These are phyloP conservation scores for Drosophila serrata DNA, from an alignment of 1,140 invertebrate species.

Conservation along the genomic window DNA sequence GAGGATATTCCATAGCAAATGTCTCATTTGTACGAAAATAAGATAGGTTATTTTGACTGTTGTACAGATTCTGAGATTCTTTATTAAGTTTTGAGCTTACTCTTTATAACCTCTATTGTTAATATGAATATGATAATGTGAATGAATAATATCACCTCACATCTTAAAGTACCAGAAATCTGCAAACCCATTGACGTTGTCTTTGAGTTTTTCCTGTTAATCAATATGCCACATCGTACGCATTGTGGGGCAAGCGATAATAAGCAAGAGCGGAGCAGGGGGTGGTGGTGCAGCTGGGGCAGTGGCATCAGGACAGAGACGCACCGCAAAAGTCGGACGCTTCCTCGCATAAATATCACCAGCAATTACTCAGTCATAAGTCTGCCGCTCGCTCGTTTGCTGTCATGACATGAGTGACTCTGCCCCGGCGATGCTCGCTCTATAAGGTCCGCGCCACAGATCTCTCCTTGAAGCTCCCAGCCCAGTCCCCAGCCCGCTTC, in stretches of 20 bases:
- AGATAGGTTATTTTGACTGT: too few relatives aligned
- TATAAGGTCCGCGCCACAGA: slow-evolving; percentile 73
- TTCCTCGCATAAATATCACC: slow-evolving; percentile 85
- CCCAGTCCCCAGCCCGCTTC: not conserved
- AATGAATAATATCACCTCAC: too few relatives aligned
- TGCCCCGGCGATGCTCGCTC: slow-evolving; percentile 68
- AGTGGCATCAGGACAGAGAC: slow-evolving; percentile 10
- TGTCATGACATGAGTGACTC: slow-evolving; percentile 83
- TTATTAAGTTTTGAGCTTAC: too few relatives aligned
- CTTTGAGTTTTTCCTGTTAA: too few relatives aligned
- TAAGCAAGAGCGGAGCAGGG: slow-evolving; percentile 38
- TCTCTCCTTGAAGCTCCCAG: slow-evolving; percentile 60
- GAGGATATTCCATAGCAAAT: not conserved
- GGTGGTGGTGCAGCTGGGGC: not conserved
- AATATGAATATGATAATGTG: slow-evolving; percentile 62
- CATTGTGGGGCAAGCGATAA: slow-evolving; percentile 72
- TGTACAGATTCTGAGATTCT: not conserved
- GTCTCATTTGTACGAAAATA: not conserved
- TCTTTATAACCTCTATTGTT: too few relatives aligned
- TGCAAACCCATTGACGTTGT: too few relatives aligned
- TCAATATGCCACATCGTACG: slow-evolving; percentile 60
- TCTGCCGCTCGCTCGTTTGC: slow-evolving; percentile 83
- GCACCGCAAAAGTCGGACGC: slow-evolving; percentile 65
- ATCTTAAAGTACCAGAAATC: too few relatives aligned
- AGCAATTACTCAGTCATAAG: slow-evolving; percentile 85